phyloP scores from a whole-genome alignment of 2,797 vertebrate species.

The Aphelocoma californica region DNA sequence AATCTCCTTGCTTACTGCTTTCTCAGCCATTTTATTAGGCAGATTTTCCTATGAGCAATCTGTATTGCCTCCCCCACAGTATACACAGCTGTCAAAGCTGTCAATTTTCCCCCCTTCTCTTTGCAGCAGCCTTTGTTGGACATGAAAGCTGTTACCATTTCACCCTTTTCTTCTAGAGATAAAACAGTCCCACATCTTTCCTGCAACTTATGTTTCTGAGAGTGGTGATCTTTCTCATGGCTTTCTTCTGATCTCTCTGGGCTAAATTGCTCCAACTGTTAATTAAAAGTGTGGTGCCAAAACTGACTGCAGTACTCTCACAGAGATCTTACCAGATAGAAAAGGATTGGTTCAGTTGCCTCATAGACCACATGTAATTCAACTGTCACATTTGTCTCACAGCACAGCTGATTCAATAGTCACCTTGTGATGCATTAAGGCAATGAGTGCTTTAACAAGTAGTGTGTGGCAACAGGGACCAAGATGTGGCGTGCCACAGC shows the following conservation, averaged over 20 bases:
- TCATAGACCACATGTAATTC: background rate
- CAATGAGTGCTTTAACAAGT: background rate
- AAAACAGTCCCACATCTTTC: background rate
- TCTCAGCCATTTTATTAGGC: background rate
- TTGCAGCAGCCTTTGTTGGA: background rate
- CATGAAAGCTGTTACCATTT: background rate
- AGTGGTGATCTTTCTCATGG: background rate
- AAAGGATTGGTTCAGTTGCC: background rate
- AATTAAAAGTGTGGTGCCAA: background rate
- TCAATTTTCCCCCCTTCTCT: background rate
- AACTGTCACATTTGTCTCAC: background rate
- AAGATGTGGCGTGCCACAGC: background rate
- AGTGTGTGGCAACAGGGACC: background rate
- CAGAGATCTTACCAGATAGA: background rate
- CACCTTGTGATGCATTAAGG: background rate
- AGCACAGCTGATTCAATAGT: background rate
- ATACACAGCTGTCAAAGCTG: background rate
- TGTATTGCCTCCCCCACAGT: background rate
- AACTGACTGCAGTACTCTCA: background rate
- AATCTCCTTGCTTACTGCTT: background rate
- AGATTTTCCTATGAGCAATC: background rate
- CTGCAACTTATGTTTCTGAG: background rate
- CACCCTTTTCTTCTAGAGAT: background rate
- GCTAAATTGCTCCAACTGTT: background rate
- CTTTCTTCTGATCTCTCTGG: background rate